A percentile compares a stretch with the other conserved stretches of the same genome.
phyloP scores from a whole-genome alignment of 2,113 vertebrate genomes.

The Seriola dumerili region DNA sequence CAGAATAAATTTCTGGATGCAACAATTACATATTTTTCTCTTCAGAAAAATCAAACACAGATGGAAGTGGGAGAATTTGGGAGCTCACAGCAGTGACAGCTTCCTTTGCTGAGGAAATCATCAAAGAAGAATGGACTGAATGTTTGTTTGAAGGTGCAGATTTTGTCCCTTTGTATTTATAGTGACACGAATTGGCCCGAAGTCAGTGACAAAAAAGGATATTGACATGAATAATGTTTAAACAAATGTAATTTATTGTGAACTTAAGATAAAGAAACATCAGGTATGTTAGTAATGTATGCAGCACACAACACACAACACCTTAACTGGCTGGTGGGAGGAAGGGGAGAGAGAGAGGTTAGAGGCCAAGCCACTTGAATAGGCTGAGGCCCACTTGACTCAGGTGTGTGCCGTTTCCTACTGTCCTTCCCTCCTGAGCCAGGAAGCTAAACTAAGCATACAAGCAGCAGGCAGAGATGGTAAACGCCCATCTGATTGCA shows the following conservation, averaged over 20 bases:
- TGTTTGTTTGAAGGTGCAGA: conserved; percentile 37
- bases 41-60: conserved; percentile 27
- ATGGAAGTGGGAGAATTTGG: conserved; percentile 60
- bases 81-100: conserved; percentile 17
- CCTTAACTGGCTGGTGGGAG: not conserved
- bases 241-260: not conserved
- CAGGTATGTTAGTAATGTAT: not conserved
- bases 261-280: not conserved
- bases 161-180: conserved; percentile 38
- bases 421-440: not conserved
- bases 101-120: conserved; percentile 27
- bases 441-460: not conserved
- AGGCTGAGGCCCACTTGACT: not conserved
- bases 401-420: not conserved
- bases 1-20: conserved; percentile 35
- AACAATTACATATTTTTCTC: conserved; percentile 8
- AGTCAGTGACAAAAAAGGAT: not conserved
- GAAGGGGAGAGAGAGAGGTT: not conserved
- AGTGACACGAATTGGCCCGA: not conserved
- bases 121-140: conserved; percentile 26
- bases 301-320: not conserved
- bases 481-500: conserved; percentile 28
- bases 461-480: not conserved
- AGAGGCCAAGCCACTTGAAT: too few species aligned
- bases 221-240: not conserved